These are phyloP conservation scores for Eospalax fontanierii DNA, from an alignment of 2,797 vertebrate genomes.

Conservation along the genomic window DNA sequence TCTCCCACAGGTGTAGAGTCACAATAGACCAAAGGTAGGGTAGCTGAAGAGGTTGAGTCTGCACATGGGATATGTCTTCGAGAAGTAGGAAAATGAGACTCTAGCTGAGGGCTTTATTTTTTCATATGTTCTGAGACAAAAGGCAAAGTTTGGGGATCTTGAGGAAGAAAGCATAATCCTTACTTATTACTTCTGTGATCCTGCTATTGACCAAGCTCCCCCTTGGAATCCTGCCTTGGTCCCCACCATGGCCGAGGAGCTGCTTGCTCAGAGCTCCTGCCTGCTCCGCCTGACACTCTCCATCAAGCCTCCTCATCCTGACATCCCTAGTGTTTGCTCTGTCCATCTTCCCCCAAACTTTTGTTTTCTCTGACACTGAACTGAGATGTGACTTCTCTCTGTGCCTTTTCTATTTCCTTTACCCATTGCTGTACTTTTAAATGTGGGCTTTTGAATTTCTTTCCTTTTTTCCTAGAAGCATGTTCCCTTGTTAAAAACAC, in stretches of 20 bases:
- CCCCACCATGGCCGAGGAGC: fast-evolving
- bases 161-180: background rate
- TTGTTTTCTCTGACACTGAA: background rate
- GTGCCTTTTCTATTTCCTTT: background rate
- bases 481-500: background rate
- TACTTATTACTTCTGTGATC: background rate
- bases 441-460: background rate
- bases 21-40: no score
- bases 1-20: background rate
- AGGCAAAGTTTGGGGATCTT: background rate
- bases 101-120: background rate
- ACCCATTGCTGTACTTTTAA: background rate
- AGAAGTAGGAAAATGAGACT: background rate
- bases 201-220: background rate
- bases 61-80: background rate
- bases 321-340: fast-evolving
- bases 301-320: background rate
- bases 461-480: background rate
- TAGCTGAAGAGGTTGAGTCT: background rate
- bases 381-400: background rate
- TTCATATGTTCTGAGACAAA: slow-evolving; percentile 5
- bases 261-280: background rate
- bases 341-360: background rate
- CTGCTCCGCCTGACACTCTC: background rate
- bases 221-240: background rate